Evolutionary conservation across 1,140 invertebrate species (phyloP).

Genomic region (Psilanteris sp.): DNA sequence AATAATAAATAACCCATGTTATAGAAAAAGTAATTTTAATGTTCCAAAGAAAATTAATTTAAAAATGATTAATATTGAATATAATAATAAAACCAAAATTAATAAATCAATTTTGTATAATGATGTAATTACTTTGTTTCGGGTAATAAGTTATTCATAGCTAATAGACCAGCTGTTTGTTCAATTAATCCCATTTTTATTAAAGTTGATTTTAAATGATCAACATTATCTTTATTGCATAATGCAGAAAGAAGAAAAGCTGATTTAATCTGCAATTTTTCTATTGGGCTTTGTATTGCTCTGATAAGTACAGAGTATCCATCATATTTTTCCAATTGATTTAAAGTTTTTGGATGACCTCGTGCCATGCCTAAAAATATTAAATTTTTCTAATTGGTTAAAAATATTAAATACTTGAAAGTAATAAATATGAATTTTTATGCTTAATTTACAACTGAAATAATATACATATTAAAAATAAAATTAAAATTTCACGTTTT

Average conservation of each 20-base stretch:
- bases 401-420: too few species aligned
- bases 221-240: conserved; percentile 81
- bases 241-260: conserved; percentile 85
- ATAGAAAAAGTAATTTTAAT: too few species aligned
- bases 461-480: too few species aligned
- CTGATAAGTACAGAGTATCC: conserved; percentile 83
- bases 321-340: conserved; percentile 82
- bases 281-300: conserved; percentile 82
- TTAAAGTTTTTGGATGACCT: conserved; percentile 81
- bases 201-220: conserved; percentile 80
- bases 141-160: conserved; percentile 72
- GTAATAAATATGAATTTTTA: too few species aligned
- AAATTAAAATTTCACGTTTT: too few species aligned
- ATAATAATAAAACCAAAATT: too few species aligned
- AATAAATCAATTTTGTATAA: too few species aligned
- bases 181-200: conserved; percentile 83
- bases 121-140: conserved; percentile 75
- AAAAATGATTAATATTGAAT: too few species aligned
- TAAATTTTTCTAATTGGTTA: too few species aligned
- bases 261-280: conserved; percentile 85
- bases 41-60: too few species aligned
- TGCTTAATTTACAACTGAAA: too few species aligned
- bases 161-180: conserved; percentile 80
- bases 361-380: conserved; percentile 82
- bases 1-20: too few species aligned